These are phyloP conservation scores for Idaea dimidiata DNA, from an alignment of 2,888 invertebrate species.

Conservation along the genomic window DNA sequence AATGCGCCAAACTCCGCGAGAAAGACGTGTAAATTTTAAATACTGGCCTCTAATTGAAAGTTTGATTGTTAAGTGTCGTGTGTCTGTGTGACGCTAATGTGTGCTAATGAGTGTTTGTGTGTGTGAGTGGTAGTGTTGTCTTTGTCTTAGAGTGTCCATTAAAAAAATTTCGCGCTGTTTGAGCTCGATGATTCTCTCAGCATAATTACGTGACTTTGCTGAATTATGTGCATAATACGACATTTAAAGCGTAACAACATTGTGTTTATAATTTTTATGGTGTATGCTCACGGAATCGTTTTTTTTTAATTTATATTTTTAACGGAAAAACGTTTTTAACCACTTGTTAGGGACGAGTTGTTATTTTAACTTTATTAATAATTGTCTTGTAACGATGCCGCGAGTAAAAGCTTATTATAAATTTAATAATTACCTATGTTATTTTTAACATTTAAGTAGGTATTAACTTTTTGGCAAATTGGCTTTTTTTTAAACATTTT, in stretches of 20 bases:
- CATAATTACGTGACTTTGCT: conserved; percentile 21
- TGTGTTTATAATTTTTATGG: conserved; percentile 13
- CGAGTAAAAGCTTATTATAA: no score
- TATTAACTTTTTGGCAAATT: no score
- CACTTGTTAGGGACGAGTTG: neutral
- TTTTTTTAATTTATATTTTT: conserved; percentile 3
- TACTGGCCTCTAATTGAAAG: conserved; percentile 49
- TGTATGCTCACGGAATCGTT: conserved; percentile 5
- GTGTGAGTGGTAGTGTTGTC: conserved; percentile 64
- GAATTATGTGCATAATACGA: conserved; percentile 26
- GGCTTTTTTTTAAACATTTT: no score
- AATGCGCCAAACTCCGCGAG: conserved; percentile 49
- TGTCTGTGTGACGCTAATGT: conserved; percentile 74
- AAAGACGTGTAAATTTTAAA: conserved; percentile 36
- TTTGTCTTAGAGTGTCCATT: conserved; percentile 48
- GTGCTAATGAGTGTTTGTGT: conserved; percentile 67
- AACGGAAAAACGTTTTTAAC: neutral
- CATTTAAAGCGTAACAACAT: conserved; percentile 17
- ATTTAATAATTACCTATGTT: no score
- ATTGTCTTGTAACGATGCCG: no score
- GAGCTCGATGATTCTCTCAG: conserved; percentile 26
- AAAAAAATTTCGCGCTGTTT: conserved; percentile 41
- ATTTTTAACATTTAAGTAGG: no score
- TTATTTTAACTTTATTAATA: neutral
- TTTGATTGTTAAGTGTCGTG: conserved; percentile 59